phyloP scores from a whole-genome alignment of 2,797 vertebrate genomes.

The Micropoecilia bifurca region DNA sequence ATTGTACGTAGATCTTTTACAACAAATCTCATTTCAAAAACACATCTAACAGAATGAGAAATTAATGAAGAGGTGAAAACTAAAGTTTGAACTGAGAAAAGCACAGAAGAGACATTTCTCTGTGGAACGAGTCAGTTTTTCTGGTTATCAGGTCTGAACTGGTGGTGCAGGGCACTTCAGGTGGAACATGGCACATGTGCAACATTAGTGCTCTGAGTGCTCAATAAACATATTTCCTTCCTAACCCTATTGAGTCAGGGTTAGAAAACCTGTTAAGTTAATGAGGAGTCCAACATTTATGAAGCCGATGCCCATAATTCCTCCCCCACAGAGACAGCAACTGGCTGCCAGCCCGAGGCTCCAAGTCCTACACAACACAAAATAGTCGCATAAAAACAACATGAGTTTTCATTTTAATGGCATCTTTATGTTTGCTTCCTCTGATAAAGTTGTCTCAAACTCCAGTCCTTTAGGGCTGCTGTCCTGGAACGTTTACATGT shows the following conservation, averaged over 20 bases:
- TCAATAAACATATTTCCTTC: background rate
- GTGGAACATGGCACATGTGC: background rate
- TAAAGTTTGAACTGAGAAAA: background rate
- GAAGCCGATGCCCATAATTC: slow-evolving; percentile 67
- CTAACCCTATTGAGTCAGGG: too few species aligned
- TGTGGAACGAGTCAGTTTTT: background rate
- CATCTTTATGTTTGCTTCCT: background rate
- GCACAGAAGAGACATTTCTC: background rate
- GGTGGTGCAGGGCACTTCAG: background rate
- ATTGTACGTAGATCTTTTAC: background rate
- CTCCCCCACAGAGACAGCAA: slow-evolving; percentile 88
- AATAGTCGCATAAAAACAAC: background rate
- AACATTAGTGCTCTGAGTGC: background rate
- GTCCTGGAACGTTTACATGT: too few species aligned
- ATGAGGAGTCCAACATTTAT: background rate
- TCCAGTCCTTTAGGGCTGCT: too few species aligned
- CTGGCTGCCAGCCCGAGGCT: slow-evolving; percentile 88
- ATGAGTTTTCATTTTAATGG: background rate
- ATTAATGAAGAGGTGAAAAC: background rate
- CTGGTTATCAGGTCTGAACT: background rate
- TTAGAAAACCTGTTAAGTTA: background rate
- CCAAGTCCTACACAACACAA: slow-evolving; percentile 80
- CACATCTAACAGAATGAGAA: background rate
- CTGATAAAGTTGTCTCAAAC: too few species aligned
- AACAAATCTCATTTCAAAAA: background rate